Base-by-base conservation (phyloP, 2,888 invertebrate species). In the Pristionchus fissidentatus region DNA sequence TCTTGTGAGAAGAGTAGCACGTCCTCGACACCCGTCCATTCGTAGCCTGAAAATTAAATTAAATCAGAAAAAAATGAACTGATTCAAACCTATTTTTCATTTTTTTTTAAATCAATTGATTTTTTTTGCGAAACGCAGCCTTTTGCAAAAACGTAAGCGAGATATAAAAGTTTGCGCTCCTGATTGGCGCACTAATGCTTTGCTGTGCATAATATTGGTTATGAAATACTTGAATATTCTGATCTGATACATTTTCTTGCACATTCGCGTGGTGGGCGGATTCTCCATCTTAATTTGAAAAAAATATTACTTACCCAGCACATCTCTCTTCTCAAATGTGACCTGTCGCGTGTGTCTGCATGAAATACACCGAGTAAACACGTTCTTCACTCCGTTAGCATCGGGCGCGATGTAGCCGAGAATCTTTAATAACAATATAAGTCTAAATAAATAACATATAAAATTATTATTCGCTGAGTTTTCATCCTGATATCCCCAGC, bases 401-500 rank as follows among this genome's bases (percentile, higher is more conserved):
- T 92, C 91, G 5, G 91, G 91, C 57, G 91, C 91, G 84, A 92
- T 87, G 86, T 88, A 92, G 3, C 88, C 91, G 57, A 91, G 85
- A 52, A 87, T 73, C 83, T 83, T n/a, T 22, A 60, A 29, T 60
- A 60, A 60, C 26, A 60, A 26, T 60, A 60, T n/a, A 15, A 10
- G 8, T n/a, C n/a, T 10, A 60, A 10, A 29, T 15, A 10, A 60
- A 60, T 26, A 26, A 60, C n/a, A 60, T 15, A 60, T n/a, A 60
- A 26, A n/a, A 60, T n/a, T 26, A n/a, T n/a, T n/a, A n/a, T n/a
- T n/a, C n/a, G n/a, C n/a, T n/a, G n/a, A n/a, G n/a, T n/a, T n/a
- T n/a, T n/a, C n/a, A n/a, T n/a, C n/a, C n/a, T n/a, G 10, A 29
- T 4, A 62, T 32, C 5, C 19, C n/a, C 29, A 62, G 29, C 3